Percentiles rank a stretch among this genome's conserved stretches.
Evolutionary conservation across 2,888 invertebrate species (phyloP).

Genomic region (Meteorus colon): DNA sequence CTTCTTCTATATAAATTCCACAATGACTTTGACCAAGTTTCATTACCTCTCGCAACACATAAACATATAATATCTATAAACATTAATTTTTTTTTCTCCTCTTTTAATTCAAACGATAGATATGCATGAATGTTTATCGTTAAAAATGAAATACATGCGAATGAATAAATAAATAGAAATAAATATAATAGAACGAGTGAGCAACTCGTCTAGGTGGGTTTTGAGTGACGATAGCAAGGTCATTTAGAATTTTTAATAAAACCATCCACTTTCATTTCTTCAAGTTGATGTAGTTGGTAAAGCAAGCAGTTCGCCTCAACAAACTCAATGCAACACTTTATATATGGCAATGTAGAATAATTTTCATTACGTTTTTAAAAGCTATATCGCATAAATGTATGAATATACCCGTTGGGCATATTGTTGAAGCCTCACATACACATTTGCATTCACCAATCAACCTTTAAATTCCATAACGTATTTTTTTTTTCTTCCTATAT

Average conservation of each 20-base stretch:
- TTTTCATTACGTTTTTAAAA: not conserved
- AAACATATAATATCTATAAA: not conserved
- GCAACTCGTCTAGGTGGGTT: not conserved
- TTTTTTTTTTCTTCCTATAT: not conserved
- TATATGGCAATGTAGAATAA: constrained; percentile 2
- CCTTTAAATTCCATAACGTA: not conserved
- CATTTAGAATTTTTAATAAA: constrained; percentile 21
- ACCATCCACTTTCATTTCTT: constrained; percentile 31
- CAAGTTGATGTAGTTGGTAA: not conserved
- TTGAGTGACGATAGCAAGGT: constrained; percentile 25
- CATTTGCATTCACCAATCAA: not conserved
- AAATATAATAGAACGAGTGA: constrained; percentile 25
- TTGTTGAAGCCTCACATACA: not conserved
- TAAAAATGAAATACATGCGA: not conserved
- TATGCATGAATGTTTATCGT: not conserved
- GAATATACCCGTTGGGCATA: not conserved
- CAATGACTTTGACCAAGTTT: constrained; percentile 16
- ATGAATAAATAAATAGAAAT: constrained; percentile 9
- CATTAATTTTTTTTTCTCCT: not conserved
- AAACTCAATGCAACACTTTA: not conserved
- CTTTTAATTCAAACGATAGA: not conserved
- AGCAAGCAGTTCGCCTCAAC: not conserved
- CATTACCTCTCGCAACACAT: not conserved
- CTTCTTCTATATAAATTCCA: constrained; percentile 3
- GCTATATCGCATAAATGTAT: not conserved